Conservation (phyloP, 2,888 invertebrate genomes). For the Leptothorax acervorum region DNA sequence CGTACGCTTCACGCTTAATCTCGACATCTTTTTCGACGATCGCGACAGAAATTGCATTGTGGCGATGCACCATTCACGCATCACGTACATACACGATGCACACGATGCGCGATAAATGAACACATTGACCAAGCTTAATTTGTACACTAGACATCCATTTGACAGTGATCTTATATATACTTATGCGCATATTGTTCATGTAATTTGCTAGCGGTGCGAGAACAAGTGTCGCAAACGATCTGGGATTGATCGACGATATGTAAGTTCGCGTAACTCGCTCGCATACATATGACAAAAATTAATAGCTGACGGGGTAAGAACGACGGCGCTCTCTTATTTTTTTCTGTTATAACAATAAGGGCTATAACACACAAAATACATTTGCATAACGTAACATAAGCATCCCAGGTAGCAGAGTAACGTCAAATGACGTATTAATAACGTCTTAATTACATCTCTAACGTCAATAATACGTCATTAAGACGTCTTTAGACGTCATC, state of each 20-base stretch:
- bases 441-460: no score
- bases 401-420: no score
- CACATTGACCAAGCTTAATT: slow-evolving; percentile 48
- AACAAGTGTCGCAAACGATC: neutral
- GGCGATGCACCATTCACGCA: slow-evolving; percentile 2
- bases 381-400: no score
- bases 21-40: neutral
- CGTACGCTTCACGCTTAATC: neutral
- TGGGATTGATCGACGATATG: neutral
- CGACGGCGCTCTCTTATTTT: neutral
- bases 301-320: neutral
- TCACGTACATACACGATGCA: neutral
- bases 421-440: no score
- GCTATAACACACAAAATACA: no score
- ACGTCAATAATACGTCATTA: no score
- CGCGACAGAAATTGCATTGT: slow-evolving; percentile 5
- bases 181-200: neutral
- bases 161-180: neutral
- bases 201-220: neutral
- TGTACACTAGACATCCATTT: slow-evolving; percentile 17
- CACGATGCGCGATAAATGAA: slow-evolving; percentile 32
- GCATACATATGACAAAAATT: neutral
- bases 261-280: neutral
- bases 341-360: neutral
- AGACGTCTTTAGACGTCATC: no score